phyloP scores from a whole-genome alignment of 1,140 invertebrate genomes.

The Cecropterus lyciades region DNA sequence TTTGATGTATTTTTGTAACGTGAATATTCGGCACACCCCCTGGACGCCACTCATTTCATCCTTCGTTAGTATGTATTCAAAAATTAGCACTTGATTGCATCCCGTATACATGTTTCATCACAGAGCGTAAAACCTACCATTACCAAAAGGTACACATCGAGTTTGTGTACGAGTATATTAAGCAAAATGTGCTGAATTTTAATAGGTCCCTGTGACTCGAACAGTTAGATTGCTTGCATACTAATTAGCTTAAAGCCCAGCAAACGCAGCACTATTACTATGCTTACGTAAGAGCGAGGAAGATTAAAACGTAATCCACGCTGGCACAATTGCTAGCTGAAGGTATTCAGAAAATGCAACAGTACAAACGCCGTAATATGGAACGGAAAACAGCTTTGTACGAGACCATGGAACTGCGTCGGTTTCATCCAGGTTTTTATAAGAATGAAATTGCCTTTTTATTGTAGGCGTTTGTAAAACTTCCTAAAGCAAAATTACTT shows the following conservation, averaged over 20 bases:
- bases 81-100: too few relatives aligned
- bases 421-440: conserved; percentile 12
- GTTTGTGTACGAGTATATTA: background rate
- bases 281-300: conserved; percentile 9
- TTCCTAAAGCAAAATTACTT: background rate
- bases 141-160: background rate
- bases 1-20: too few relatives aligned
- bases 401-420: background rate
- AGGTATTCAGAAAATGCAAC: conserved; percentile 19
- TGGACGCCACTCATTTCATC: too few relatives aligned
- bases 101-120: background rate
- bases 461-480: conserved; percentile 7
- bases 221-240: conserved; percentile 28
- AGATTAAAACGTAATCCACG: conserved; percentile 32
- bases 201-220: conserved; percentile 21
- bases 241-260: conserved; percentile 23
- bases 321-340: conserved; percentile 16
- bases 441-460: conserved; percentile 21
- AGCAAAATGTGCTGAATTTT: conserved; percentile 21
- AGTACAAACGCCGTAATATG: conserved; percentile 11
- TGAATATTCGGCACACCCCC: too few relatives aligned
- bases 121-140: background rate
- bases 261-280: conserved; percentile 11
- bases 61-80: too few relatives aligned
- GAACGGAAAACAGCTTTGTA: conserved; percentile 14